Evolutionary conservation across 1,140 invertebrate genomes (phyloP), one percentile per base, ranked within the genome.

Genomic region (Phthorimaea operculella): DNA sequence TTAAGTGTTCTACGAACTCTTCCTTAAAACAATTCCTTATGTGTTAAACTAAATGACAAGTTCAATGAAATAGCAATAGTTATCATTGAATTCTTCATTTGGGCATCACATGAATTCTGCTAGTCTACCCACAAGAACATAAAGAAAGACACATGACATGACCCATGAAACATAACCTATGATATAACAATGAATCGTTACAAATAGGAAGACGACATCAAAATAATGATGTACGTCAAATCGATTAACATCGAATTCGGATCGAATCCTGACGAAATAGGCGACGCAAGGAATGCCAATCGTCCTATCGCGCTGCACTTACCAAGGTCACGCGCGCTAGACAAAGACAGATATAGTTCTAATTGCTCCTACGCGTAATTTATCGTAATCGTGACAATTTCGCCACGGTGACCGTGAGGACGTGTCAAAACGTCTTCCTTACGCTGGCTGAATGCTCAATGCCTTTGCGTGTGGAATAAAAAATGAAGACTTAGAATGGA

Each of bases 331-430:
- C 9, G 16, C 49, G 51, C 36, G 60, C 45, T 53, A 48, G 63
- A 74, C 28, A 57, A 64, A 62, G 70, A 71, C 54, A 57, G 61
- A 7, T 56, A 62, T 59, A 70, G 15, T 59, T 65, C 60, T 58
- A 44, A 53, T 33, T 49, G 65, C 51, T 63, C 36, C 61, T 62
- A 59, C 61, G 59, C 59, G 54, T 70, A 66, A 66, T 58, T 52
- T 62, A 58, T 68, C 64, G 74, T 68, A 74, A 76, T 59, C 57
- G 44, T 47, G 44, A 47, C 44, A 47, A 64, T 77, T 77, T 77
- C 72, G 71, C 69, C 74, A 77, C 55, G 16, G 64, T 56, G 74
- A 65, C 74, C 72, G 64, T 77, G 72, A 59, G 61, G 57, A 68
- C 70, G 66, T 72, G 66, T 74, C 69, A 75, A 75, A 72, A 75